Percentiles rank a stretch among this genome's conserved stretches.
Evolutionary conservation across 2,888 invertebrate genomes (phyloP).

Genomic region (Cotesia congregata): DNA sequence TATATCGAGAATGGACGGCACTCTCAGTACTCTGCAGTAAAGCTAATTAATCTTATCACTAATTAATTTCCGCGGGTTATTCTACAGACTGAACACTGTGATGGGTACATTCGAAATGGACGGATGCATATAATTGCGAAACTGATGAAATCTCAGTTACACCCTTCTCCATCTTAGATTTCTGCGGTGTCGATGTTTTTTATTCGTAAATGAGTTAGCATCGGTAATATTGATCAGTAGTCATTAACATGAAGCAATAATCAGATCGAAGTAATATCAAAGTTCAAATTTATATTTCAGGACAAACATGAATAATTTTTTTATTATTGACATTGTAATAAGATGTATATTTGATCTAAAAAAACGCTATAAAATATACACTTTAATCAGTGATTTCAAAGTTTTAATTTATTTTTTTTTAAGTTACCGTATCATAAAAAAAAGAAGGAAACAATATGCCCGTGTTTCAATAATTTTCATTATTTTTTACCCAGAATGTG

Average conservation of each 20-base stretch:
- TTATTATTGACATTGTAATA: too few relatives aligned
- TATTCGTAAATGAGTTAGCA: not conserved
- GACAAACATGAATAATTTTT: too few relatives aligned
- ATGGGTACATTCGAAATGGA: conserved; percentile 14
- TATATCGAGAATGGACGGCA: conserved; percentile 29
- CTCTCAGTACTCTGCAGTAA: conserved; percentile 37
- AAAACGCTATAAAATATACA: not conserved
- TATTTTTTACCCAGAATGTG: not conserved
- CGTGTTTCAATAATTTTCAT: not conserved
- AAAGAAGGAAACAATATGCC: not conserved
- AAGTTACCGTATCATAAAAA: not conserved
- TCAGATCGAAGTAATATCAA: too few relatives aligned
- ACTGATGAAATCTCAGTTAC: conserved; percentile 21
- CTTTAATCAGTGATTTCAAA: not conserved
- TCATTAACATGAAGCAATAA: not conserved
- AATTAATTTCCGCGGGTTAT: conserved; percentile 61
- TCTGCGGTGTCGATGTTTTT: not conserved
- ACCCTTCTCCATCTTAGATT: not conserved
- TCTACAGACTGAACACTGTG: conserved; percentile 30
- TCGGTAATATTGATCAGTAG: not conserved
- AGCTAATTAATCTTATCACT: conserved; percentile 67
- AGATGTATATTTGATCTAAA: too few relatives aligned
- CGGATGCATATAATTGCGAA: conserved; percentile 31
- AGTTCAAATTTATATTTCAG: too few relatives aligned
- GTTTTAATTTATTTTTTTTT: not conserved